Evolutionary conservation across 2,113 vertebrate species (phyloP), one percentile per base, ranked within the genome.

Genomic region (Campylorhamphus procurvoides): DNA sequence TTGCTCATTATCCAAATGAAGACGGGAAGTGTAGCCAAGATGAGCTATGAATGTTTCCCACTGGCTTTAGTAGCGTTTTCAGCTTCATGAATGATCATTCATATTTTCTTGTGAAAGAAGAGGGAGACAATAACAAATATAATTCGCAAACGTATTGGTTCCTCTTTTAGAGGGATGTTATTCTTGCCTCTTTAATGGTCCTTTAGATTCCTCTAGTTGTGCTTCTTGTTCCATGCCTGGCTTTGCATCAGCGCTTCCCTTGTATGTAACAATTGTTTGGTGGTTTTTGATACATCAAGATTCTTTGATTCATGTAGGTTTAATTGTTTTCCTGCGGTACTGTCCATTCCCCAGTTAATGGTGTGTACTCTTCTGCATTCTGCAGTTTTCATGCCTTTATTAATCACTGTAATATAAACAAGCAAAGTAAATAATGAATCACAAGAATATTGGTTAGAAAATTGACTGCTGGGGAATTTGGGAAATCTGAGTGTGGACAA

Each of bases 1-100:
- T 97, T 95, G 81, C 87, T 96, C 74, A 42, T 96, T 97, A 93
- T 91, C 94, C 90, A 79, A 14, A 93, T 85, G 53, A 75, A 60
- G 87, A 40, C 84, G 94, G 66, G 67, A 95, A 91, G 53, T 47
- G 40, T 85, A 91, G 96, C 95, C 95, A 94, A 85, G 90, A 93
- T 87, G 92, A 96, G 87, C 87, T 94, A 16, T 95, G 87, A 93
- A 68, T 96, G 42, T 94, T 93, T 89, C 84, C 91, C 66, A 40
- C 87, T 94, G 91, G 93, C 68, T 95, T 89, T 56, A 84, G 69
- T 55, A 94, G 60, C 1, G 0, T 87, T 91, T 89, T 94, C 84
- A 87, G 31, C 52, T 89, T 91, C 39, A 75, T 93, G 92, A 96
- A 93, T 89, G 84, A 89, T 93, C 84, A 84, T 96, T 96, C 86